These are phyloP conservation scores for Hyperopisus bebe DNA, from an alignment of 2,113 vertebrate species.

Conservation along the genomic window DNA sequence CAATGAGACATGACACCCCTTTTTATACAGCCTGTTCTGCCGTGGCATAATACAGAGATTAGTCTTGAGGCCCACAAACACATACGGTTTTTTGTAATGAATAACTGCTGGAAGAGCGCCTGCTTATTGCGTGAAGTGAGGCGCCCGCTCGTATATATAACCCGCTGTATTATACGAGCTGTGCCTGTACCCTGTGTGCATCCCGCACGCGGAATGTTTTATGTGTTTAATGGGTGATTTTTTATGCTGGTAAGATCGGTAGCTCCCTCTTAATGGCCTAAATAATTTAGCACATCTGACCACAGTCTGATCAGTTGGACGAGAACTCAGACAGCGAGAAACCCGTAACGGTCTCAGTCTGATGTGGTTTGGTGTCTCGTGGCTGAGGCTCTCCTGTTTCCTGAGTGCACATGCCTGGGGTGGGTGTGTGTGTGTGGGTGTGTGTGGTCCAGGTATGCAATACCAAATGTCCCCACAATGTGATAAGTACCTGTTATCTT, in stretches of 20 bases:
- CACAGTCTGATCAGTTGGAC: neutral
- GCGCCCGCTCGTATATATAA: neutral
- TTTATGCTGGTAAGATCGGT: neutral
- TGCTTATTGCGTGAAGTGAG: conserved; percentile 1
- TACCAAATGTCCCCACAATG: neutral
- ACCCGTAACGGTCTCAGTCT: neutral
- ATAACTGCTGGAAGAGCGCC: conserved; percentile 19
- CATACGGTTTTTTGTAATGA: conserved; percentile 21
- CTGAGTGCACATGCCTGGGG: neutral
- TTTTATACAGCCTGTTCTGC: neutral
- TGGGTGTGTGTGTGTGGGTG: neutral
- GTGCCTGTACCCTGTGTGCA: neutral
- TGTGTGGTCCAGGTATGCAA: neutral
- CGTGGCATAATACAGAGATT: neutral
- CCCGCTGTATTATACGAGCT: neutral
- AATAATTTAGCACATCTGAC: neutral
- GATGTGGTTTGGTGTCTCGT: neutral
- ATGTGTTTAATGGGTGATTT: neutral
- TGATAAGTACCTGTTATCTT: neutral
- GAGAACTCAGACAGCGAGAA: neutral
- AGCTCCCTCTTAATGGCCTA: neutral
- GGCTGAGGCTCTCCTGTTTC: neutral
- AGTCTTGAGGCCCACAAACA: neutral
- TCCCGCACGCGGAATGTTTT: neutral
- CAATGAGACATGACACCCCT: neutral